Evolutionary conservation across 2,888 invertebrate genomes (phyloP), one percentile per base, ranked within the genome.

Genomic region (Gibbula magus): DNA sequence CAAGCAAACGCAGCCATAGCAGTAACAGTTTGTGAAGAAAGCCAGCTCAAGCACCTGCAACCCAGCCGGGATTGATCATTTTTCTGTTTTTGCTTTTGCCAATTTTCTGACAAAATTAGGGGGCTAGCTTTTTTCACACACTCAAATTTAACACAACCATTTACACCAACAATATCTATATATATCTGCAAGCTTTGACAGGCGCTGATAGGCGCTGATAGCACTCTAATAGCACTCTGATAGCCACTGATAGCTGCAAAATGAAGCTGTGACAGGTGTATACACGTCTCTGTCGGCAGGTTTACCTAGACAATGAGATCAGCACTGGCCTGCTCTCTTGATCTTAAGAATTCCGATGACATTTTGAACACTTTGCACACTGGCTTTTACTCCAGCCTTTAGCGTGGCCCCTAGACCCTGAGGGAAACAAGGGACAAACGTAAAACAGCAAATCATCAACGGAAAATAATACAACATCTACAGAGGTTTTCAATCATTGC

Each of bases 361-460:
- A 81, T 84, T 85, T 32, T 87, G 84, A 35, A 89, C 86, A 79
- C 87, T 87, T 75, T 88, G 88, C 29, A 89, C 85, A 79, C 88
- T 85, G n/a, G 87, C 88, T 76, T 88, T 89, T 51, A 90, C 84
- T 67, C 88, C 88, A 5, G 85, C 85, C 81, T 83, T 85, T 54
- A 86, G 77, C 51, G 82, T 79, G 4, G 83, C 86, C 39, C 82
- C 78, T 52, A 88, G 79, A 70, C 81, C 80, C 85, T 86, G 82
- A 32, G 79, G 53, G 51, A 66, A 54, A 25, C 18, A 53, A 54
- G 35, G 54, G 45, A 45, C 45, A 45, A 61, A 70, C 70, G 70
- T 70, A 70, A 70, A 39, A 70, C 70, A 70, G 39, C 70, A 70
- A 70, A 70, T 70, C 45, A 45, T 45, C 70, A 70, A 70, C 56